phyloP scores from a whole-genome alignment of 2,113 vertebrate genomes.

The Lepus europaeus region DNA sequence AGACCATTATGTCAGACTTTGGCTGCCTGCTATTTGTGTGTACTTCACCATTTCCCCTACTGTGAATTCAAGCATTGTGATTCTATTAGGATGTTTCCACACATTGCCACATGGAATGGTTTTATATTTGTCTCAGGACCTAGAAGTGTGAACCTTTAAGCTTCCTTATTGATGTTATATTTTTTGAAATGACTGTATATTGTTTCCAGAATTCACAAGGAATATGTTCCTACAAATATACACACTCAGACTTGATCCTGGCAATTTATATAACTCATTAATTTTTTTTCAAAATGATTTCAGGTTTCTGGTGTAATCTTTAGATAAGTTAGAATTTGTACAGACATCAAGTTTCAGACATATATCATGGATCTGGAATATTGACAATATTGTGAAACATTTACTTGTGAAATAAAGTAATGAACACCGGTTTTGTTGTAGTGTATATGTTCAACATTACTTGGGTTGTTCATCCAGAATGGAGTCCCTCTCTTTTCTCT shows the following conservation, averaged over 20 bases:
- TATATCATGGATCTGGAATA: neutral
- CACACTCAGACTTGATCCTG: neutral
- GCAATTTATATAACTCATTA: neutral
- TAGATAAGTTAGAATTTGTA: neutral
- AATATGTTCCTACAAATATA: neutral
- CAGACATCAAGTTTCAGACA: neutral
- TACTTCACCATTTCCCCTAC: neutral
- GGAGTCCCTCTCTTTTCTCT: neutral
- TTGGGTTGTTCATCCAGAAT: neutral
- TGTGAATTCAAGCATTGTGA: neutral
- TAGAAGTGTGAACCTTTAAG: neutral
- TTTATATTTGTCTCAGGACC: neutral
- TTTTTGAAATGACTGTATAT: neutral
- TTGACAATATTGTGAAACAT: neutral
- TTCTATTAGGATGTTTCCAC: neutral
- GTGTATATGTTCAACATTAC: neutral
- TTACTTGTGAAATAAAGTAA: neutral
- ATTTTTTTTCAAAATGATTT: constrained; percentile 32
- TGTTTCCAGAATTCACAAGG: neutral
- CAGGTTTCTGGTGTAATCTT: neutral
- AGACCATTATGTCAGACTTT: neutral
- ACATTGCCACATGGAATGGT: neutral
- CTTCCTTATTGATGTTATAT: neutral
- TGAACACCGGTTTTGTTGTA: neutral
- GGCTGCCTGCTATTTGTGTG: neutral